phyloP scores from a whole-genome alignment of 2,113 vertebrate genomes.

The Eolophus roseicapilla region DNA sequence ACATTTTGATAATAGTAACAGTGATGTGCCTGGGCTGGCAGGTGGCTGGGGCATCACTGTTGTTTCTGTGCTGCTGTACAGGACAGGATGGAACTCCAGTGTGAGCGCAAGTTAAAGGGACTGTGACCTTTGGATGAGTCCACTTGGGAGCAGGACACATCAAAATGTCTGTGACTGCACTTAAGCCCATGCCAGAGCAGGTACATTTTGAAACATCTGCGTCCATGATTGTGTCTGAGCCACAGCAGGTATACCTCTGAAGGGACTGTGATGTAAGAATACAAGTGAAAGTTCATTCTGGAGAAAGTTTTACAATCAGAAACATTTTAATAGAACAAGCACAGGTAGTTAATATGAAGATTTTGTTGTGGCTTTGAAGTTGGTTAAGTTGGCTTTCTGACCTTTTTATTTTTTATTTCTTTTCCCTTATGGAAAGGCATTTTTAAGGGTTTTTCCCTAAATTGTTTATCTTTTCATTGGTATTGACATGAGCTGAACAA shows the following conservation, averaged over 20 bases:
- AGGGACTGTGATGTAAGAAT: neutral
- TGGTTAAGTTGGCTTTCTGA: neutral
- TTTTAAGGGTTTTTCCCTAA: neutral
- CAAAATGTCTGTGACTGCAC: neutral
- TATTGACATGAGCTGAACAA: neutral
- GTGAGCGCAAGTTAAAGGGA: neutral
- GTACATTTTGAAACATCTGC: neutral
- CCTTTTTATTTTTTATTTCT: neutral
- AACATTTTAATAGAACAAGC: neutral
- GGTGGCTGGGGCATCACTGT: neutral
- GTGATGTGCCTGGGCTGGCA: neutral
- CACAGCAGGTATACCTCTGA: neutral
- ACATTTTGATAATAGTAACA: neutral
- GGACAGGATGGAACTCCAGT: neutral
- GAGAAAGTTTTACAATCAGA: neutral
- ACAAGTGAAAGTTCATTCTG: neutral
- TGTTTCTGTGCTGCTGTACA: neutral
- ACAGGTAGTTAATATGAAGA: neutral
- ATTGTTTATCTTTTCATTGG: neutral
- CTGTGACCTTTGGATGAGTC: neutral
- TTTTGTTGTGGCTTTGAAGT: neutral
- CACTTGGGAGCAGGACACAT: neutral
- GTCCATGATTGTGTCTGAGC: neutral
- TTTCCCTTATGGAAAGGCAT: neutral
- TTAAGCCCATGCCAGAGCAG: neutral